Evolutionary conservation across 2,888 invertebrate genomes (phyloP).

Genomic region (Heliconius aoede): DNA sequence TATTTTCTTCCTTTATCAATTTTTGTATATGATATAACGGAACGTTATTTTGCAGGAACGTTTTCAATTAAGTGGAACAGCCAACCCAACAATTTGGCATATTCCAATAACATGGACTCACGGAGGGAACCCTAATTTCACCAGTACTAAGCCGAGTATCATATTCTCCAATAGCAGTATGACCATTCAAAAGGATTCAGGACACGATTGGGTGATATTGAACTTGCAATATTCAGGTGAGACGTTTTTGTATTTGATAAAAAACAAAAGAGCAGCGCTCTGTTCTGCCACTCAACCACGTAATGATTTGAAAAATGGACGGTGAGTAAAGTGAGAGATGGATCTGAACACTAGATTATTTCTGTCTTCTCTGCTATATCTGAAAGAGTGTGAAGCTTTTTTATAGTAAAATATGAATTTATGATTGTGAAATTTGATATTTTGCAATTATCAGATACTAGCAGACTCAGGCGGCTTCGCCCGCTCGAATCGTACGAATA

Average conservation of each 20-base stretch:
- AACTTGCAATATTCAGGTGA: constrained; percentile 79
- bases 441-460: too few relatives aligned
- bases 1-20: background rate
- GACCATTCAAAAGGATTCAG: constrained; percentile 54
- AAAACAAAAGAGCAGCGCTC: too few relatives aligned
- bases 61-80: constrained; percentile 61
- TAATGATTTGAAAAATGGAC: too few relatives aligned
- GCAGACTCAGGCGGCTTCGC: too few relatives aligned
- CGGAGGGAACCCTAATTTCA: constrained; percentile 66
- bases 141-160: constrained; percentile 64
- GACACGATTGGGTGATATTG: constrained; percentile 83
- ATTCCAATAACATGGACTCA: constrained; percentile 77
- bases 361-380: too few relatives aligned
- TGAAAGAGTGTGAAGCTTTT: too few relatives aligned
- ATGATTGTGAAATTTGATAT: too few relatives aligned
- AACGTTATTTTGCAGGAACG: constrained; percentile 59
- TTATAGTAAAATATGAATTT: too few relatives aligned
- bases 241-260: constrained; percentile 23
- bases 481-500: too few relatives aligned
- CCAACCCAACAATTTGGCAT: constrained; percentile 61
- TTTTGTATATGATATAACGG: background rate
- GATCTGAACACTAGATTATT: too few relatives aligned
- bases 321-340: too few relatives aligned
- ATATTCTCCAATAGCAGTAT: constrained; percentile 55
- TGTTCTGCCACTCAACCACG: too few relatives aligned